Percentiles rank a stretch among this genome's conserved stretches.
Evolutionary conservation across 2,797 vertebrate genomes (phyloP).

Genomic region (Rhyacichthys aspro): DNA sequence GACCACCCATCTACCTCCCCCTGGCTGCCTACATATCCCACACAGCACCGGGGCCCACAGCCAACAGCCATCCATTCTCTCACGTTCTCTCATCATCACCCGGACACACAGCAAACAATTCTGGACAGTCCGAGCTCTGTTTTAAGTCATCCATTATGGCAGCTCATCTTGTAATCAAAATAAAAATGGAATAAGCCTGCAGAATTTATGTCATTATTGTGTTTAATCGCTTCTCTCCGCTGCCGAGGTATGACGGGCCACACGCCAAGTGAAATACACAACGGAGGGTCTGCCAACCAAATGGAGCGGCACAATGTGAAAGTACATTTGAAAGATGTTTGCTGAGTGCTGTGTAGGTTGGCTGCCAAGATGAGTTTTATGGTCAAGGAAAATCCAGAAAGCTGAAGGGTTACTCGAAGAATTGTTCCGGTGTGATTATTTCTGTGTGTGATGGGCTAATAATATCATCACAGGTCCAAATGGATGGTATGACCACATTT

Average conservation of each 20-base stretch:
- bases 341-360: conserved; percentile 34
- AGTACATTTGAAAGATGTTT: conserved; percentile 53
- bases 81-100: conserved; percentile 11
- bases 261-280: conserved; percentile 50
- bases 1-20: conserved; percentile 49
- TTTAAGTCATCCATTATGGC: conserved; percentile 10
- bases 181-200: conserved; percentile 7
- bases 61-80: conserved; percentile 6
- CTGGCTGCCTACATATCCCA: conserved; percentile 17
- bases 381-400: conserved; percentile 30
- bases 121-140: conserved; percentile 3
- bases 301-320: conserved; percentile 34
- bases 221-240: conserved; percentile 34
- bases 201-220: conserved; percentile 29
- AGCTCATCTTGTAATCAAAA: conserved; percentile 16
- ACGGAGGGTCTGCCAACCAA: conserved; percentile 44
- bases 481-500: too few species aligned
- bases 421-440: conserved; percentile 14
- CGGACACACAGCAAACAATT: conserved; percentile 11
- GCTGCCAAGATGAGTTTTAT: conserved; percentile 27
- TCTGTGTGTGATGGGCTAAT: conserved; percentile 33
- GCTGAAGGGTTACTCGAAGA: conserved; percentile 8
- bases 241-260: conserved; percentile 10
- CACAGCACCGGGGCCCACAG: conserved; percentile 22
- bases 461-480: neutral